Percentiles rank a stretch among this genome's conserved stretches.
phyloP scores from a whole-genome alignment of 2,888 invertebrate genomes.

The Odontocolon sp. region DNA sequence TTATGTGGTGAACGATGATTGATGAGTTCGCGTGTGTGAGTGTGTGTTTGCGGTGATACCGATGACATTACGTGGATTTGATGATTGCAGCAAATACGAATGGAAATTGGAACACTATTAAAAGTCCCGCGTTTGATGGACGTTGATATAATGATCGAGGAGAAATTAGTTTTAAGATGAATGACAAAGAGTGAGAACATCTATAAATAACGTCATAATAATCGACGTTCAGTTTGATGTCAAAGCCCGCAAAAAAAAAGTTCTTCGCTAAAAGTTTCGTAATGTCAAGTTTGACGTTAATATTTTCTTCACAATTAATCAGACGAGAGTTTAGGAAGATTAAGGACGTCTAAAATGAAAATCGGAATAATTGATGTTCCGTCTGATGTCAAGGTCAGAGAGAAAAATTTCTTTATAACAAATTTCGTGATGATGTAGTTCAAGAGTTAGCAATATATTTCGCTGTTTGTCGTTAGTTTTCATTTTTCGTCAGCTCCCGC shows the following conservation, averaged over 20 bases:
- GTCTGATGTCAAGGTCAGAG: not conserved
- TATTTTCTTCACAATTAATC: not conserved
- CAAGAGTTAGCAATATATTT: slow-evolving; percentile 2
- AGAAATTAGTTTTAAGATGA: not conserved
- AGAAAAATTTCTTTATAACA: not conserved
- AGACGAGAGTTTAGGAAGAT: not conserved
- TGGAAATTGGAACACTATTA: slow-evolving; percentile 6
- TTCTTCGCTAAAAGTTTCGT: no score
- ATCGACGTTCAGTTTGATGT: not conserved
- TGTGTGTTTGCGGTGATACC: not conserved
- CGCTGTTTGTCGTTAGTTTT: slow-evolving; percentile 10
- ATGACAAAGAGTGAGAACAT: not conserved
- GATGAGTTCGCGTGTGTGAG: not conserved
- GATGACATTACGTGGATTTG: not conserved
- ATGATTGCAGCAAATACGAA: not conserved
- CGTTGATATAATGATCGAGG: not conserved
- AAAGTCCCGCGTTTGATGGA: not conserved
- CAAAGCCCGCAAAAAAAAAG: no score
- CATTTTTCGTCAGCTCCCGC: slow-evolving; percentile 36
- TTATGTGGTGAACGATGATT: slow-evolving; percentile 24
- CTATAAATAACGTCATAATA: slow-evolving; percentile 4
- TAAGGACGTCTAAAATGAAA: not conserved
- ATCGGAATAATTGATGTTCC: not conserved
- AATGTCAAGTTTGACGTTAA: slow-evolving; percentile 15
- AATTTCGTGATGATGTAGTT: slow-evolving; percentile 2